These are phyloP conservation scores for Pampusana beccarii DNA, from an alignment of 2,113 vertebrate species.

Conservation along the genomic window DNA sequence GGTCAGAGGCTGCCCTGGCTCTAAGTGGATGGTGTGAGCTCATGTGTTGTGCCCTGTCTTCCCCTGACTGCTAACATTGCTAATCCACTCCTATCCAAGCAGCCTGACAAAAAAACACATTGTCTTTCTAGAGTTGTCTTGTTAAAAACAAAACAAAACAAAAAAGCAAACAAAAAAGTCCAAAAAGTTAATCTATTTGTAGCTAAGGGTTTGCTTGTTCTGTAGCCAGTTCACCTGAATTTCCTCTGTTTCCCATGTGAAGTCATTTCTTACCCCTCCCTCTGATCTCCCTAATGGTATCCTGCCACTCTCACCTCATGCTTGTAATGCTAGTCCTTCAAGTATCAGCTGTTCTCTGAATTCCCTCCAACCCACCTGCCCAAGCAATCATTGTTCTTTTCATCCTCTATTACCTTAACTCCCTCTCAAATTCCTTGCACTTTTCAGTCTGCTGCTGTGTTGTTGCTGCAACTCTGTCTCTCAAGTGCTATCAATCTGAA, in stretches of 20 bases:
- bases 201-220: background rate
- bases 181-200: background rate
- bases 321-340: constrained; percentile 1
- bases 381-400: constrained; percentile 39
- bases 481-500: background rate
- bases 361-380: constrained; percentile 15
- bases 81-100: background rate
- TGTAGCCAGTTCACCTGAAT: background rate
- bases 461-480: background rate
- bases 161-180: background rate
- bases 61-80: accelerated
- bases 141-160: background rate
- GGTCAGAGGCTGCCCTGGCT: background rate
- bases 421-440: background rate
- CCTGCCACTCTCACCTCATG: background rate
- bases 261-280: background rate
- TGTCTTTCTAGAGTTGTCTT: background rate
- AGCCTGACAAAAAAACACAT: background rate
- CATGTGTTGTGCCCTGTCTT: accelerated
- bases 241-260: background rate
- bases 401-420: constrained; percentile 5
- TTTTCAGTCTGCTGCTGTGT: background rate
- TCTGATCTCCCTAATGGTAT: background rate
- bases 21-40: accelerated
- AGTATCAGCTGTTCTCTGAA: constrained; percentile 30